Conservation (phyloP, 2,113 vertebrate species). For the Australoheros scitulus region DNA sequence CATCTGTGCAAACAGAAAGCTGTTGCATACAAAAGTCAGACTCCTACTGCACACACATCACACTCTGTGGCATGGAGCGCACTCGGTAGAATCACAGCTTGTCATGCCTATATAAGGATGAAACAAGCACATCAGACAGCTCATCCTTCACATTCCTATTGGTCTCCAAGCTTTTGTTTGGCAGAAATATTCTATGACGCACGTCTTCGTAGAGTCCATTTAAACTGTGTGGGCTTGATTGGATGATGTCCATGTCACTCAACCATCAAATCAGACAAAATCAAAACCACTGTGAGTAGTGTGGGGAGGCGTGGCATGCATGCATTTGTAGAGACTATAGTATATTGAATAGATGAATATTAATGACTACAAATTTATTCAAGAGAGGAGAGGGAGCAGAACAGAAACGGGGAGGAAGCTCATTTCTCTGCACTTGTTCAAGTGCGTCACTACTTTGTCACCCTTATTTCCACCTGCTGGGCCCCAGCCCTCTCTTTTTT, state of each 20-base stretch:
- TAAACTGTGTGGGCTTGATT: constrained; percentile 51
- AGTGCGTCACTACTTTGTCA: constrained; percentile 66
- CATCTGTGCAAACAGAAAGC: constrained; percentile 25
- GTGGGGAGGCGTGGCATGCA: constrained; percentile 9
- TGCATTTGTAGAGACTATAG: constrained; percentile 22
- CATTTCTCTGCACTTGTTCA: background rate
- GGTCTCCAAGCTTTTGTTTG: constrained; percentile 56
- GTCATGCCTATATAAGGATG: constrained; percentile 72
- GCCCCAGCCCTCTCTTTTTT: background rate
- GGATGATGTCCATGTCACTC: constrained; percentile 47
- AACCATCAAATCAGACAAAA: constrained; percentile 14
- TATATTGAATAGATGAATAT: constrained; percentile 54
- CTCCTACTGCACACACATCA: constrained; percentile 8
- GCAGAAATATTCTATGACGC: constrained; percentile 66
- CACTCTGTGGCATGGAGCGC: constrained; percentile 10
- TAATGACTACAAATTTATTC: constrained; percentile 44
- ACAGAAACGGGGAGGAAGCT: constrained; percentile 13
- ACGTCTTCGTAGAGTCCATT: constrained; percentile 39
- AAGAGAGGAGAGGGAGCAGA: constrained; percentile 33
- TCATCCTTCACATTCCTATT: constrained; percentile 58
- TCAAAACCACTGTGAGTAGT: background rate
- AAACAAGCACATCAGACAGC: constrained; percentile 46
- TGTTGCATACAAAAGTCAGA: constrained; percentile 26
- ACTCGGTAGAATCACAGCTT: constrained; percentile 27
- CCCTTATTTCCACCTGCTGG: constrained; percentile 58